Conservation (phyloP, 2,113 vertebrate species). For the Protobothrops flavoviridis region DNA sequence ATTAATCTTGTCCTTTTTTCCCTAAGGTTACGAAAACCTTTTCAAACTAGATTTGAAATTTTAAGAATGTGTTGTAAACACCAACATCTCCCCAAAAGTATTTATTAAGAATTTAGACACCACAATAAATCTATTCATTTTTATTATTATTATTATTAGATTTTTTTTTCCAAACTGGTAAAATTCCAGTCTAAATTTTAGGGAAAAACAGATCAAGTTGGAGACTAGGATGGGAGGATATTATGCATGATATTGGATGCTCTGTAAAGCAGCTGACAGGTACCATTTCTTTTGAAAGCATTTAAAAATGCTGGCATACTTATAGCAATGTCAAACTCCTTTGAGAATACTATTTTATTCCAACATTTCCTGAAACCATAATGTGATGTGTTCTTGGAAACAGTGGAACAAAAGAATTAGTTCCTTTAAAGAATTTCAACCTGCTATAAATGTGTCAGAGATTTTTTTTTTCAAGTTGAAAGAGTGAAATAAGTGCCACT, state of each 20-base stretch:
- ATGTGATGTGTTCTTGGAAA: neutral
- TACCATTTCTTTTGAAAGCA: neutral
- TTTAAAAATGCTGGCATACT: neutral
- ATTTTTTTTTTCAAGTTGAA: neutral
- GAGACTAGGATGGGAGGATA: neutral
- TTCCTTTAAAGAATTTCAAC: neutral
- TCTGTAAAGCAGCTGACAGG: neutral
- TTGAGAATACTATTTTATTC: neutral
- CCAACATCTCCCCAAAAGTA: neutral
- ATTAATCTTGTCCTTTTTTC: conserved; percentile 51
- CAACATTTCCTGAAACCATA: neutral
- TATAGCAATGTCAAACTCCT: neutral
- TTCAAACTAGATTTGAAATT: neutral
- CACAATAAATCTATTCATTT: neutral
- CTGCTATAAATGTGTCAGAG: neutral
- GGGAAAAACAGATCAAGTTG: neutral
- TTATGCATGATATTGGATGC: neutral
- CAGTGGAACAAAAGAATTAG: neutral
- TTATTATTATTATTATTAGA: neutral
- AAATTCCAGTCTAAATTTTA: neutral
- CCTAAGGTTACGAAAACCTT: neutral
- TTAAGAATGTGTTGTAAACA: neutral
- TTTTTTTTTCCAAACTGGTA: neutral
- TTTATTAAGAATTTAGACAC: neutral
- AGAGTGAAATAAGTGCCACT: neutral